Percentiles rank a stretch among this genome's conserved stretches.
Conservation (phyloP, 2,888 invertebrate species). For the Xestobium rufovillosum region DNA sequence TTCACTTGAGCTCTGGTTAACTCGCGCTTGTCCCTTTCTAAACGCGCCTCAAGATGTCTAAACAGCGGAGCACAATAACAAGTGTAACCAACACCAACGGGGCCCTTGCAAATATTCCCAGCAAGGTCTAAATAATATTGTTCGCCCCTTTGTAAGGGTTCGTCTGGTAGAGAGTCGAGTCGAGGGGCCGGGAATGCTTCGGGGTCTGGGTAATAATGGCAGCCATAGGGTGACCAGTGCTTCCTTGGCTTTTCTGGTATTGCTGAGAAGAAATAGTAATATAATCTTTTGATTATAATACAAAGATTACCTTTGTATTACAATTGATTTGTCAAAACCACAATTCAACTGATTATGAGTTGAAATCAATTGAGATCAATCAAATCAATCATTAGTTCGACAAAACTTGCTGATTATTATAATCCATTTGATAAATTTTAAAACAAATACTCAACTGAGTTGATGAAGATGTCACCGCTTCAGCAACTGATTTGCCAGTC, state of each 20-base stretch:
- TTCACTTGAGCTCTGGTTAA: conserved; percentile 72
- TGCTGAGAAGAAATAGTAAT: conserved; percentile 21
- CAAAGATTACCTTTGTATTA: too few species aligned
- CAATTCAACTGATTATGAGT: too few species aligned
- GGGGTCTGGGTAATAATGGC: conserved; percentile 83
- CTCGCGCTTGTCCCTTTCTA: conserved; percentile 74
- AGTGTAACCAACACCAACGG: conserved; percentile 87
- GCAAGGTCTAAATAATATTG: conserved; percentile 92
- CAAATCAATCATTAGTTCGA: too few species aligned
- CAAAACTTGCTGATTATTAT: too few species aligned
- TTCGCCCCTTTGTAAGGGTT: conserved; percentile 79
- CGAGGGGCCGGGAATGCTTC: conserved; percentile 79
- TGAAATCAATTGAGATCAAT: too few species aligned
- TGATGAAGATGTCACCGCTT: too few species aligned
- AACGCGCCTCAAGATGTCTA: conserved; percentile 74
- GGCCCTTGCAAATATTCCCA: conserved; percentile 91
- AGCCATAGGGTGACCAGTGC: conserved; percentile 85
- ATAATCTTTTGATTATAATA: too few species aligned
- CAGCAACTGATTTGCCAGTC: too few species aligned
- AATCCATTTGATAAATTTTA: too few species aligned
- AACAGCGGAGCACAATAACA: conserved; percentile 92
- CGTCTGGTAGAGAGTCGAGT: conserved; percentile 76
- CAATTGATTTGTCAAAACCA: too few species aligned
- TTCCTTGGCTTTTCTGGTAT: conserved; percentile 23
- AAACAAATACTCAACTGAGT: too few species aligned